Evolutionary conservation across 2,888 invertebrate species (phyloP).

Genomic region (Oxyteleia sp.): DNA sequence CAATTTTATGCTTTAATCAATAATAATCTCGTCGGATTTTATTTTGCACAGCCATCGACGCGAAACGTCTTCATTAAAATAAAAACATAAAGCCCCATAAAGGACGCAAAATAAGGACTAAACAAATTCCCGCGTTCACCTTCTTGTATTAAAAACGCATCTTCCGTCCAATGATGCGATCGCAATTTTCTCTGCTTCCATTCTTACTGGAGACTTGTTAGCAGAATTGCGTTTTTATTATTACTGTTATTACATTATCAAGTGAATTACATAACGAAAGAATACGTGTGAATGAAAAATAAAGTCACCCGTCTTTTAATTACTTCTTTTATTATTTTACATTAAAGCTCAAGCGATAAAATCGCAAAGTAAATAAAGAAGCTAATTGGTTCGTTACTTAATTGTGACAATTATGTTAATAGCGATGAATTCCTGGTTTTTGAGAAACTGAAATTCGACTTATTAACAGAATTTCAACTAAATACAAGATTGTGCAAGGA

Average conservation of each 20-base stretch:
- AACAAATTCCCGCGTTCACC: constrained; percentile 3
- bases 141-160: constrained; percentile 35
- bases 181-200: constrained; percentile 13
- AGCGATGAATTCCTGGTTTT: too few species aligned
- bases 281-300: constrained; percentile 15
- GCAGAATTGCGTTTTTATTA: constrained; percentile 39
- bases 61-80: constrained; percentile 28
- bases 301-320: constrained; percentile 2
- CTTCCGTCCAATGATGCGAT: constrained; percentile 25
- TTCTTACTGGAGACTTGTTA: constrained; percentile 34
- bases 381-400: background rate
- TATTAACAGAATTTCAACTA: too few species aligned
- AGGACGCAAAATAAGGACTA: constrained; percentile 28
- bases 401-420: too few species aligned
- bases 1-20: constrained; percentile 60
- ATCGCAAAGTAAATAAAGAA: background rate
- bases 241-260: constrained; percentile 25
- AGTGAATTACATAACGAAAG: constrained; percentile 12
- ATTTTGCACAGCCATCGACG: constrained; percentile 26
- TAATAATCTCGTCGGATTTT: constrained; percentile 43
- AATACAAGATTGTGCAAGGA: too few species aligned
- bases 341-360: background rate
- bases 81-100: constrained; percentile 37
- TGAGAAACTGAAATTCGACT: too few species aligned
- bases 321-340: background rate